Percentiles rank a stretch among this genome's conserved stretches.
phyloP scores from a whole-genome alignment of 2,888 invertebrate genomes.

The Papilio elwesi region DNA sequence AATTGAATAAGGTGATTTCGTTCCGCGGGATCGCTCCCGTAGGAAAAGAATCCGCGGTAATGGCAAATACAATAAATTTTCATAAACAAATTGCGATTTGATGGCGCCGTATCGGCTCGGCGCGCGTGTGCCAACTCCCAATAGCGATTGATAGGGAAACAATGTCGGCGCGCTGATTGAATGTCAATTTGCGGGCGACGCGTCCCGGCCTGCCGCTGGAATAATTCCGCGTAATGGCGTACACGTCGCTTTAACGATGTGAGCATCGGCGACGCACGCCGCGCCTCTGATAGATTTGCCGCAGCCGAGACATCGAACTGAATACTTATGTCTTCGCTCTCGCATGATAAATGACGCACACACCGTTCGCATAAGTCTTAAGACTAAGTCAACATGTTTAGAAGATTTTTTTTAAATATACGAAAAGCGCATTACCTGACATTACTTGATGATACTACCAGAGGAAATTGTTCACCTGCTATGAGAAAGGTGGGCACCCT shows the following conservation, averaged over 20 bases:
- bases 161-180: conserved; percentile 82
- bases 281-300: conserved; percentile 46
- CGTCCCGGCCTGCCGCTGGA: conserved; percentile 55
- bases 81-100: conserved; percentile 85
- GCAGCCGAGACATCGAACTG: conserved; percentile 35
- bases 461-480: too few species aligned
- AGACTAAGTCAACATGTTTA: too few species aligned
- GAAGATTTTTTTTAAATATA: too few species aligned
- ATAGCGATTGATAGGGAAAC: conserved; percentile 84
- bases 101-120: conserved; percentile 73
- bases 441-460: too few species aligned
- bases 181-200: conserved; percentile 75
- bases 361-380: neutral
- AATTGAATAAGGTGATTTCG: conserved; percentile 85
- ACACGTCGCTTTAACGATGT: conserved; percentile 76
- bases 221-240: conserved; percentile 73
- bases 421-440: too few species aligned
- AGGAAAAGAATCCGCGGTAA: conserved; percentile 82
- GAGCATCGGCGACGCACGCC: conserved; percentile 58
- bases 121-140: conserved; percentile 76
- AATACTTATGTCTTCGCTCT: conserved; percentile 37
- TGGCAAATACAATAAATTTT: conserved; percentile 85
- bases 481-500: too few species aligned
- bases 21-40: conserved; percentile 78
- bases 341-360: conserved; percentile 31